Evolutionary conservation across 2,113 vertebrate genomes (phyloP).

Genomic region (Nerophis lumbriciformis): DNA sequence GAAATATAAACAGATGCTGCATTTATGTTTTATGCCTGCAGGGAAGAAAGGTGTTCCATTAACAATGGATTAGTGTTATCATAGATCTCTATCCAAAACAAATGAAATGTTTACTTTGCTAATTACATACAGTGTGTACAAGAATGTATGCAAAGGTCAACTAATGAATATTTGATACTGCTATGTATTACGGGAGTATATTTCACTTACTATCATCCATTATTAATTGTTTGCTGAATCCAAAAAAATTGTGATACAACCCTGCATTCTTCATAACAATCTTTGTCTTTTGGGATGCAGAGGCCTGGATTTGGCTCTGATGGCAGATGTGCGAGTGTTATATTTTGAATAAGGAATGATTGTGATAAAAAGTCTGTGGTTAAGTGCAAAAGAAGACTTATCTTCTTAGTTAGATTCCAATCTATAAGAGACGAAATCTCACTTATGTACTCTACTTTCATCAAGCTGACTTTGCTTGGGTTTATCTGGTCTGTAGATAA

Average conservation of each 20-base stretch:
- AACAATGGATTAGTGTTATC: constrained; percentile 4
- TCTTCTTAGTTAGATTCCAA: constrained; percentile 67
- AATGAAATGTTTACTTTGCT: constrained; percentile 7
- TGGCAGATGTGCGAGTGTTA: neutral
- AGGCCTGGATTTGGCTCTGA: constrained; percentile 12
- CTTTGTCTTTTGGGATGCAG: constrained; percentile 7
- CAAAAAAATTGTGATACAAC: constrained; percentile 2
- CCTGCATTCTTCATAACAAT: constrained; percentile 18
- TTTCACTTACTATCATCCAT: constrained; percentile 3
- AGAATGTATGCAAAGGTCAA: constrained; percentile 12
- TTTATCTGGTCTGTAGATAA: constrained; percentile 62
- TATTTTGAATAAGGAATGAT: constrained; percentile 11
- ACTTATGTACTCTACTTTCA: constrained; percentile 62
- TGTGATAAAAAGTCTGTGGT: constrained; percentile 63
- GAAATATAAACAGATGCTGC: neutral
- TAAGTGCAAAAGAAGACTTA: constrained; percentile 52
- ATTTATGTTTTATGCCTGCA: neutral
- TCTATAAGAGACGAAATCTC: constrained; percentile 66
- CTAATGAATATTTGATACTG: constrained; percentile 5
- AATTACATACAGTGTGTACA: constrained; percentile 3
- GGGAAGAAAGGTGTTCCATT: neutral
- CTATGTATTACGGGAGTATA: neutral
- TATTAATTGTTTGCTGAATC: neutral
- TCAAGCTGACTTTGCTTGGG: constrained; percentile 59
- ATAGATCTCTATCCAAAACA: constrained; percentile 1